A percentile compares a stretch with the other conserved stretches of the same genome.
phyloP scores from a whole-genome alignment of 2,888 invertebrate species.

The Drosophila kambysellisi region DNA sequence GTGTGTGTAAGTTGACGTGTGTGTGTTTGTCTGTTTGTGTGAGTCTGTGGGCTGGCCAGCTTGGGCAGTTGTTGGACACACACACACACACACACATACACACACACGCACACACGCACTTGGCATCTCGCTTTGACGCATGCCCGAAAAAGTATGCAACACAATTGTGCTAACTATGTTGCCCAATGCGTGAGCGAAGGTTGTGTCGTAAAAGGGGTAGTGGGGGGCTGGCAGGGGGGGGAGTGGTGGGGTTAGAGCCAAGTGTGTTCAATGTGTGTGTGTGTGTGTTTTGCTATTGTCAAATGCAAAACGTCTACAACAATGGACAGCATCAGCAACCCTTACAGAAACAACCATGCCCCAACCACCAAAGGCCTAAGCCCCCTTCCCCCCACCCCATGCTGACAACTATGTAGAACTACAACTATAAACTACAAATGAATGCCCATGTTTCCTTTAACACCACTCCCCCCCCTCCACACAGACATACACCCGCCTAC shows the following conservation, averaged over 20 bases:
- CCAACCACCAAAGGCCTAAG: background rate
- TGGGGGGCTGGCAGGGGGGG: background rate
- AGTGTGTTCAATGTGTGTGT: constrained; percentile 23
- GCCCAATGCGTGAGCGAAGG: constrained; percentile 25
- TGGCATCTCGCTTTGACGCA: constrained; percentile 69
- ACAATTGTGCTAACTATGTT: constrained; percentile 79
- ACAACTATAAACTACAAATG: constrained; percentile 73
- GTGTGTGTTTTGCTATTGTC: constrained; percentile 43
- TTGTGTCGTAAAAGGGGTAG: background rate
- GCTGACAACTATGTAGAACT: constrained; percentile 40
- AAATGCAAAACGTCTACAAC: constrained; percentile 66
- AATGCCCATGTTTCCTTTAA: constrained; percentile 52
- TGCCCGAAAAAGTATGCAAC: constrained; percentile 75
- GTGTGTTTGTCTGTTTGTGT: constrained; percentile 10
- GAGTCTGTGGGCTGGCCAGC: constrained; percentile 36
- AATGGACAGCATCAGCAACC: constrained; percentile 68
- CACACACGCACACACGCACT: constrained; percentile 31
- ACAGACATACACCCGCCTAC: background rate
- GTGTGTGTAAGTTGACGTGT: constrained; percentile 13
- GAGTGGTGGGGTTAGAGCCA: constrained; percentile 27
- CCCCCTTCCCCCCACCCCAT: background rate
- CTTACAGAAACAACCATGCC: constrained; percentile 41
- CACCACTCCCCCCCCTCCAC: background rate
- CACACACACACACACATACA: background rate
- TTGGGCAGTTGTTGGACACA: constrained; percentile 69